Conservation (phyloP, 2,888 invertebrate genomes). For the Arge pagana region DNA sequence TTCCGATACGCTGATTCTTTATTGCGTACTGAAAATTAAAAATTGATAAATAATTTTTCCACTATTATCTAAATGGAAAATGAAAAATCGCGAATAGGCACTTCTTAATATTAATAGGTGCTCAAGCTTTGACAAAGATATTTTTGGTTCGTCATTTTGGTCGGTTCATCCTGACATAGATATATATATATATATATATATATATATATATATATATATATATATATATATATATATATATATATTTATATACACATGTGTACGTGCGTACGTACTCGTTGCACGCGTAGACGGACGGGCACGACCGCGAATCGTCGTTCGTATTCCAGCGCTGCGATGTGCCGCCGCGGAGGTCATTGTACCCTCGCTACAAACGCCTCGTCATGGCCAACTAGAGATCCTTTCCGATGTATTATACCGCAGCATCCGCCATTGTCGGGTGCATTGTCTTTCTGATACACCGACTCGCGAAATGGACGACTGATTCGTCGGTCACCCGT, state of each 20-base stretch:
- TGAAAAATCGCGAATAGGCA: no score
- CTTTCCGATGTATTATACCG: no score
- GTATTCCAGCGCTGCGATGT: constrained; percentile 5
- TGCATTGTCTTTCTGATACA: no score
- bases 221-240: not conserved
- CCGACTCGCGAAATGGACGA: no score
- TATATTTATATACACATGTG: not conserved
- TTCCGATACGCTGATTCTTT: constrained; percentile 28
- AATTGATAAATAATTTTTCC: no score
- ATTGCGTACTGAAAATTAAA: no score
- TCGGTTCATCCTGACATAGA: not conserved
- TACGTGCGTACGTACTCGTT: not conserved
- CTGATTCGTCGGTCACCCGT: no score
- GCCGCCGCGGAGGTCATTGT: constrained; percentile 1
- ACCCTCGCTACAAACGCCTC: no score
- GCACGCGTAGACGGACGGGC: not conserved
- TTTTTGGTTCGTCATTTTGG: not conserved
- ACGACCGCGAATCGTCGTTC: constrained; percentile 5
- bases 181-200: not conserved
- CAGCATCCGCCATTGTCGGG: no score
- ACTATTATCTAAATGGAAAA: no score
- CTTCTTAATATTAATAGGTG: no score
- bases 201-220: not conserved
- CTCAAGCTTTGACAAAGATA: not conserved
- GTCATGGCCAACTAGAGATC: no score